Percentiles rank a stretch among this genome's conserved stretches.
Evolutionary conservation across 2,888 invertebrate species (phyloP).

Genomic region (Frankliniella fusca): DNA sequence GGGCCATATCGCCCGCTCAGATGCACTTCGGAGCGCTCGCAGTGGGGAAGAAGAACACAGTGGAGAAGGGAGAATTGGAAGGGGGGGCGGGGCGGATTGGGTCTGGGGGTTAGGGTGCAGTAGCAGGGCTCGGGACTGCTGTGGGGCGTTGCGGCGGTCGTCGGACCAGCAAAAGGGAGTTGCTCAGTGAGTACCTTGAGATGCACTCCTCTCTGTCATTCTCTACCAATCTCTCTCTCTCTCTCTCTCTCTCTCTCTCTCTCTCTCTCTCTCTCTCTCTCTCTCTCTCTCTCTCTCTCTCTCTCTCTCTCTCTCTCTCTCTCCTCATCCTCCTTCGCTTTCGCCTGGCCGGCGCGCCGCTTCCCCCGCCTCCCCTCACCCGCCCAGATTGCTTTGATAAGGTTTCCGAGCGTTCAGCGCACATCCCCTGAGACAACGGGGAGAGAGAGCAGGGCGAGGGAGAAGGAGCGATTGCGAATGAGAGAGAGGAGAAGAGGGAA

Average conservation of each 20-base stretch:
- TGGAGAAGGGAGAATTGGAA: background rate
- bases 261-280: too few relatives aligned
- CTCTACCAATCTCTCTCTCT: too few relatives aligned
- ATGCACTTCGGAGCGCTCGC: too few relatives aligned
- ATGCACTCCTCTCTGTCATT: too few relatives aligned
- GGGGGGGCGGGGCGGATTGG: too few relatives aligned
- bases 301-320: background rate
- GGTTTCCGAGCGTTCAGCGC: constrained; percentile 15
- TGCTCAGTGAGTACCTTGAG: background rate
- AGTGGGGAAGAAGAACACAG: too few relatives aligned
- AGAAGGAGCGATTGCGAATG: background rate
- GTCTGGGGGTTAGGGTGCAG: background rate
- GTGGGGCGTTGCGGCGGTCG: too few relatives aligned
- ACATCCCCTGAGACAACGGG: background rate
- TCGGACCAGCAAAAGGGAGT: too few relatives aligned
- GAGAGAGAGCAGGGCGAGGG: background rate
- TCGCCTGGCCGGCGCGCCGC: background rate
- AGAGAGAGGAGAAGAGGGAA: background rate
- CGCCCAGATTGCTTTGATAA: constrained; percentile 7
- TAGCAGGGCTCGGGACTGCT: background rate
- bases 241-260: too few relatives aligned
- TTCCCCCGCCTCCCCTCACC: background rate
- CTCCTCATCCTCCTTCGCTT: too few relatives aligned
- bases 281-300: too few relatives aligned
- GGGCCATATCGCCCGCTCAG: too few relatives aligned